Evolutionary conservation across 2,797 vertebrate genomes (phyloP).

Genomic region (Setipinna tenuifilis): DNA sequence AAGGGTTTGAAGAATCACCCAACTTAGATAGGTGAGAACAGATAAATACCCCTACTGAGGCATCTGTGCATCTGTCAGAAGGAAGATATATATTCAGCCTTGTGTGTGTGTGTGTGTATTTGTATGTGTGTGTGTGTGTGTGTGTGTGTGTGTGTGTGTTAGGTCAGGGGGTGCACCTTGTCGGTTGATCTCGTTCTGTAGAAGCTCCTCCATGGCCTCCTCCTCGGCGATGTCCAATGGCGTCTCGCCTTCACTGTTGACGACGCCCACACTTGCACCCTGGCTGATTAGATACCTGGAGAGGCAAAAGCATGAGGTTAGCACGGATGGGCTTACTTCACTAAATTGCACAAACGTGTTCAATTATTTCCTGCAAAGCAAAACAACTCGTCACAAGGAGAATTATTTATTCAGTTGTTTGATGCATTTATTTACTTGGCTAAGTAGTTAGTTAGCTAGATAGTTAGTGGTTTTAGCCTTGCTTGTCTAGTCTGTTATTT

Average conservation of each 20-base stretch:
- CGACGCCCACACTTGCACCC: conserved; percentile 92
- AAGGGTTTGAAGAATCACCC: not conserved
- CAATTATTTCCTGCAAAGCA: not conserved
- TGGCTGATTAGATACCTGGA: conserved; percentile 93
- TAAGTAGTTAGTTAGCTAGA: too few relatives aligned
- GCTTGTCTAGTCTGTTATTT: not conserved
- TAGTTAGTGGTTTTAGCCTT: not conserved
- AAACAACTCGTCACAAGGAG: not conserved
- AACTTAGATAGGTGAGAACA: too few relatives aligned
- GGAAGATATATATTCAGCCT: not conserved
- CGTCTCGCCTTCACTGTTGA: conserved; percentile 98
- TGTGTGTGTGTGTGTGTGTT: not conserved
- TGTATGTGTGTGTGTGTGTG: not conserved
- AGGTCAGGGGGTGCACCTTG: conserved; percentile 80
- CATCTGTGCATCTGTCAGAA: not conserved
- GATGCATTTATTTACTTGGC: too few relatives aligned
- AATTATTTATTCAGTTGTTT: too few relatives aligned
- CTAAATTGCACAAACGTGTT: not conserved
- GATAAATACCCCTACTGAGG: not conserved
- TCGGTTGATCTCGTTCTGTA: conserved; percentile 96
- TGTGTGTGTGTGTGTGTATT: not conserved
- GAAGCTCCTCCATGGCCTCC: conserved; percentile 96
- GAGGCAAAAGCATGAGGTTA: conserved; percentile 18
- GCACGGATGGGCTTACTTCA: not conserved
- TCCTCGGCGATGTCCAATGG: conserved; percentile 98